phyloP scores from a whole-genome alignment of 2,797 vertebrate genomes.

The Bryconaethiops microstoma region DNA sequence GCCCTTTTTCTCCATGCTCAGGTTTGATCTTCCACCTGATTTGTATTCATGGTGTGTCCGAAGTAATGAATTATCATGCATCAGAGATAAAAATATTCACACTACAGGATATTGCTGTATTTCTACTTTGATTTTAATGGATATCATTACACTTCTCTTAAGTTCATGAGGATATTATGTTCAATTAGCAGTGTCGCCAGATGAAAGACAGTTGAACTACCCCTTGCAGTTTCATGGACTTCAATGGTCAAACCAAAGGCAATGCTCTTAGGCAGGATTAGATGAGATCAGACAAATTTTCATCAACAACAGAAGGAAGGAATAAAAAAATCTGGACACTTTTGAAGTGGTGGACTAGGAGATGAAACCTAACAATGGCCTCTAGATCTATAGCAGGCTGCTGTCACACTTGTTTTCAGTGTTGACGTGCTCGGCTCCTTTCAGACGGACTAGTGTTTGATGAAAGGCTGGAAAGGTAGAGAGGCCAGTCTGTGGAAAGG shows the following conservation, averaged over 20 bases:
- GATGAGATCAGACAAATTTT: slow-evolving; percentile 56
- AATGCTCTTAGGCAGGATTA: slow-evolving; percentile 54
- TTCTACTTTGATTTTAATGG: slow-evolving; percentile 62
- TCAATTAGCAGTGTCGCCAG: slow-evolving; percentile 56
- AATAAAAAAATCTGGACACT: slow-evolving; percentile 59
- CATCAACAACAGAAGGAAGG: slow-evolving; percentile 33
- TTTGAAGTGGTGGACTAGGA: slow-evolving; percentile 58
- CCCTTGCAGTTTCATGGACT: slow-evolving; percentile 51
- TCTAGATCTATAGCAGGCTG: slow-evolving; percentile 50
- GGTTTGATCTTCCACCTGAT: slow-evolving; percentile 26
- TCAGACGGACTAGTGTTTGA: slow-evolving; percentile 53
- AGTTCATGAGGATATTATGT: slow-evolving; percentile 51
- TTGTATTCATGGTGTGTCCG: slow-evolving; percentile 31
- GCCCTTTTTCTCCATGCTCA: slow-evolving; percentile 43
- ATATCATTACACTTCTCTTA: slow-evolving; percentile 54
- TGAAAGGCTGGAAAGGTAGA: slow-evolving; percentile 43
- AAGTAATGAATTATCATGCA: slow-evolving; percentile 50
- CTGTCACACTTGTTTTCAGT: slow-evolving; percentile 52
- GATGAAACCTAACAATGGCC: slow-evolving; percentile 57
- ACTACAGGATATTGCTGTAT: slow-evolving; percentile 48
- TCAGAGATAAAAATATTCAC: slow-evolving; percentile 54
- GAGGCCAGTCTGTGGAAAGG: slow-evolving; percentile 53
- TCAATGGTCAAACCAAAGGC: slow-evolving; percentile 58
- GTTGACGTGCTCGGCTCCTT: slow-evolving; percentile 48
- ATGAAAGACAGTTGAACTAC: slow-evolving; percentile 52